These are phyloP conservation scores for Thaleichthys pacificus DNA, from an alignment of 2,797 vertebrate species.

Conservation along the genomic window DNA sequence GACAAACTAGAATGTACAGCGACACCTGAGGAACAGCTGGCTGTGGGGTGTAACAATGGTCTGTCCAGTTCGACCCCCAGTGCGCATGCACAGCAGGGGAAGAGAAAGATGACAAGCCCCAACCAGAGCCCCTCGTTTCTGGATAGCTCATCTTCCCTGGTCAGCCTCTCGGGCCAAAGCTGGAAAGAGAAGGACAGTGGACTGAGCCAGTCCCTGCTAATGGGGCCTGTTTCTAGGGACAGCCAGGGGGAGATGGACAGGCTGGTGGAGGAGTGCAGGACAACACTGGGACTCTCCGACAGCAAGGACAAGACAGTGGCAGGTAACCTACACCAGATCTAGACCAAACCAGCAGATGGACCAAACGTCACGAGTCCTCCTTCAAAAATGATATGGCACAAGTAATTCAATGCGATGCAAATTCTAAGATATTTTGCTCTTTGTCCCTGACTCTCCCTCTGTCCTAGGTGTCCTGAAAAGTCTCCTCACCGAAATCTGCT, in stretches of 20 bases:
- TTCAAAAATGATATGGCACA: too few species aligned
- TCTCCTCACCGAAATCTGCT: slow-evolving; percentile 71
- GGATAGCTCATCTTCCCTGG: slow-evolving; percentile 34
- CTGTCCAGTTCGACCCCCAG: slow-evolving; percentile 49
- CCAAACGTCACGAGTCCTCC: not conserved
- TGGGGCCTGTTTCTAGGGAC: slow-evolving; percentile 19
- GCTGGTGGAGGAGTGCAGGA: slow-evolving; percentile 68
- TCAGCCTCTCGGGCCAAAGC: slow-evolving; percentile 31
- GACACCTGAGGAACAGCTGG: slow-evolving; percentile 30
- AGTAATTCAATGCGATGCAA: too few species aligned
- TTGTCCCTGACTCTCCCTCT: slow-evolving; percentile 42
- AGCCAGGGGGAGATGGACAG: slow-evolving; percentile 50
- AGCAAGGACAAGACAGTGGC: slow-evolving; percentile 49
- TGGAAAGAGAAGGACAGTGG: slow-evolving; percentile 64
- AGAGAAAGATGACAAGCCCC: slow-evolving; percentile 37
- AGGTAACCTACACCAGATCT: slow-evolving; percentile 46
- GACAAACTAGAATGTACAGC: slow-evolving; percentile 38
- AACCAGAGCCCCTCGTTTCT: slow-evolving; percentile 32
- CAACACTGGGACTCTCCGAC: slow-evolving; percentile 51
- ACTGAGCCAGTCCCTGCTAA: slow-evolving; percentile 49
- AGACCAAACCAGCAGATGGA: too few species aligned
- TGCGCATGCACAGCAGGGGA: slow-evolving; percentile 29
- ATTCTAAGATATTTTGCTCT: not conserved
- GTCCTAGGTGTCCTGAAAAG: slow-evolving; percentile 65
- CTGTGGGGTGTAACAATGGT: slow-evolving; percentile 45